Evolutionary conservation across 2,113 vertebrate genomes (phyloP), one percentile per base, ranked within the genome.

Genomic region (Coturnix japonica): DNA sequence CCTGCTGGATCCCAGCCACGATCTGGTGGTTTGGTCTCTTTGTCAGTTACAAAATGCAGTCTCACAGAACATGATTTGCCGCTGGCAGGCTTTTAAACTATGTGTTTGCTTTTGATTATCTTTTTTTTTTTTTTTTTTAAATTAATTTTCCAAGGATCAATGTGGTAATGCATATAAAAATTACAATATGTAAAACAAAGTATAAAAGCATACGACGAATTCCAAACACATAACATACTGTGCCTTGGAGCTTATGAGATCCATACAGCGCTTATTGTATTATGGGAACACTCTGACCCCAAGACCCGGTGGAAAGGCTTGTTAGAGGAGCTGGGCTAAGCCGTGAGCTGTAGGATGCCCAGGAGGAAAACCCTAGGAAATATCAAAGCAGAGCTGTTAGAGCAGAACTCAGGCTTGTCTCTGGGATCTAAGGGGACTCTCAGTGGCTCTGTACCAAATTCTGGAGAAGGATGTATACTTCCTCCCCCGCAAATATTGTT

Each of bases 181-280:
- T 95, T 92, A 94, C 94, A 95, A 95, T 95, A 96, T 94, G 95
- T 96, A 94, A 94, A 96, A 92, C 94, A 89, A 96, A 96, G 89
- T 95, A 95, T 91, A 91, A 96, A 95, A 95, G 95, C 95, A 96
- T 91, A 95, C 87, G 37, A 95, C 91, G 95, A 93, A 96, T 96
- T 96, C 95, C 96, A 96, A 96, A 94, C 75, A 80, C 92, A 94
- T 96, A 95, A 96, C 95, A 96, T 88, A 96, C 94, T 88, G 76
- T 95, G 94, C 95, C 95, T 96, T 70, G 91, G 94, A 96, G 94
- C 91, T 94, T 92, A 95, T 87, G 89, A 95, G 92, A 94, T 96
- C 95, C 95, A 93, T 96, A 85, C 89, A 91, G 87, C 1, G 8
- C 81, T 96, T 80, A 89, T 87, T 96, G 94, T 92, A 92, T 94